Base-by-base conservation (phyloP, 1,140 invertebrate species). In the Pentalonia nigronervosa region DNA sequence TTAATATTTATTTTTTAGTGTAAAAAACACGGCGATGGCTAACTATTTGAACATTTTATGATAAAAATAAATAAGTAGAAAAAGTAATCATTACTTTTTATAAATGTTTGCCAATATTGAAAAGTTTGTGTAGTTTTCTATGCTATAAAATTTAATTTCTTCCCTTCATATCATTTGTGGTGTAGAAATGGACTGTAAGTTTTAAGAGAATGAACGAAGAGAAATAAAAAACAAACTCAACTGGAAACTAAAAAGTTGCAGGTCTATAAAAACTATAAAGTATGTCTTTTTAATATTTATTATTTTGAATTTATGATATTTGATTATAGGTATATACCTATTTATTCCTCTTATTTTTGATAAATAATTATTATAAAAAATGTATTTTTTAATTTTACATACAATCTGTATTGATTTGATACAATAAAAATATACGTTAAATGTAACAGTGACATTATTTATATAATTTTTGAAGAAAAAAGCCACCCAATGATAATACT, bases 21-120 rank as follows among this genome's bases (percentile, higher is more conserved):
- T 88, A 88, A n/a, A 88, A 45, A 88, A 50, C 7, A 23, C 7
- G 4, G n/a, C 48, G 48, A 53, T 17, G 30, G 0, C 50, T 88
- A n/a, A 88, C 47, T 88, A 50, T 47, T 88, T 88, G 25, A 50
- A 88, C 25, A 50, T 88, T 14, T 7, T 50, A n/a, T n/a, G 21
- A 9, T 53, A 50, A 34, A 87, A 87, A 87, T 87, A 87, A 48
- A 48, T 17, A 30, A 48, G 17, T 34, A 48, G 45, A 87, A 87
- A 76, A n/a, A 87, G 17, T n/a, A 30, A 87, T 34, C 86, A n/a
- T 87, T 87, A 87, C 47, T 21, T 88, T 88, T 88, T 88, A 88
- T 88, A 88, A n/a, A 34, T n/a, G 34, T 88, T 88, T 88, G 3
- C 30, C 30, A 34, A 34, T 34, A 17, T 50, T 47, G 48, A n/a